Percentiles rank a stretch among this genome's conserved stretches.
Conservation (phyloP, 1,140 invertebrate genomes). For the Drosophila nasuta region DNA sequence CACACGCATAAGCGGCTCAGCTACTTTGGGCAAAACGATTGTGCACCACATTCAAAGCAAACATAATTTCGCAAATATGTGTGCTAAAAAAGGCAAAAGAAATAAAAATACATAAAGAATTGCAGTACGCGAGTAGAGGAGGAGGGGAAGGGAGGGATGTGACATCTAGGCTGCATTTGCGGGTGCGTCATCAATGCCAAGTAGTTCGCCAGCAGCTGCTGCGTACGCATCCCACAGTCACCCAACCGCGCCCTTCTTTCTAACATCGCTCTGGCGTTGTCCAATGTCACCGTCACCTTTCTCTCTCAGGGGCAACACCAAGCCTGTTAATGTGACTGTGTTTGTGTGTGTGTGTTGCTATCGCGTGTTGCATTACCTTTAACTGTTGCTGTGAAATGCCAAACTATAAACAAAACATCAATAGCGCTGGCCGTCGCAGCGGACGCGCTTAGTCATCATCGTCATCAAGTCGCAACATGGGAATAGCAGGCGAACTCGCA, state of each 20-base stretch:
- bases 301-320: not conserved
- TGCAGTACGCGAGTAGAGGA: not conserved
- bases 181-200: constrained; percentile 38
- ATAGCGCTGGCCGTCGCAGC: not conserved
- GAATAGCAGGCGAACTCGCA: not conserved
- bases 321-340: not conserved
- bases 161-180: constrained; percentile 24
- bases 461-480: constrained; percentile 1
- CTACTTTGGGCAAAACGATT: constrained; percentile 8
- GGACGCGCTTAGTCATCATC: constrained; percentile 25
- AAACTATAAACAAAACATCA: constrained; percentile 9
- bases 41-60: not conserved
- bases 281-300: constrained; percentile 12
- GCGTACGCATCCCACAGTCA: constrained; percentile 27
- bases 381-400: constrained; percentile 65
- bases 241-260: constrained; percentile 5
- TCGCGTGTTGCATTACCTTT: constrained; percentile 63
- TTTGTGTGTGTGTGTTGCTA: constrained; percentile 7
- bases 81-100: constrained; percentile 33
- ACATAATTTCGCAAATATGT: not conserved
- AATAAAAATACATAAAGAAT: not conserved
- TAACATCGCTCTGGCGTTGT: not conserved
- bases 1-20: constrained; percentile 3
- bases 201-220: constrained; percentile 13
- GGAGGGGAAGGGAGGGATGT: not conserved